These are phyloP conservation scores for Caerostris darwini DNA, from an alignment of 1,140 invertebrate species.

Conservation along the genomic window DNA sequence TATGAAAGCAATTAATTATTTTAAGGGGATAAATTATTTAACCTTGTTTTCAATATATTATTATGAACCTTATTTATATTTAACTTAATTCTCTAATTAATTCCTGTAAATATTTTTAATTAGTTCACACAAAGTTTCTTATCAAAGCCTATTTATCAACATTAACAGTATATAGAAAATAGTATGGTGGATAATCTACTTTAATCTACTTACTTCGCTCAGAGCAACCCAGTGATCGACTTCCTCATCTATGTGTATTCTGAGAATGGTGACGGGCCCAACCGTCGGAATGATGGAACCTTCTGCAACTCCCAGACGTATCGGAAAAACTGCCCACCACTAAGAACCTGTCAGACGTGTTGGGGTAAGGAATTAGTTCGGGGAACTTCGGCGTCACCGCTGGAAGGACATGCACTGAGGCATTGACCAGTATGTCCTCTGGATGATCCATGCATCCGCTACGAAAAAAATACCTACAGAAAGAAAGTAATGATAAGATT, in stretches of 20 bases:
- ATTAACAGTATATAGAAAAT: no score
- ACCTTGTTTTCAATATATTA: no score
- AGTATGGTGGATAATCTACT: slow-evolving; percentile 73
- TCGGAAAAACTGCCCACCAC: slow-evolving; percentile 71
- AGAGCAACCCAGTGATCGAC: slow-evolving; percentile 94
- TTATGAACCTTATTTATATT: no score
- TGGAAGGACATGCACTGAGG: slow-evolving; percentile 72
- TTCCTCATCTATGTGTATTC: slow-evolving; percentile 89
- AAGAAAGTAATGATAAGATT: background rate
- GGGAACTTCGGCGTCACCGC: slow-evolving; percentile 80
- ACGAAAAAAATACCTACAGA: slow-evolving; percentile 89
- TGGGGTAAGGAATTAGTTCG: slow-evolving; percentile 76
- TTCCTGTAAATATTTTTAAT: no score
- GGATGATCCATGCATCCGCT: slow-evolving; percentile 96
- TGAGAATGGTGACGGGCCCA: slow-evolving; percentile 87
- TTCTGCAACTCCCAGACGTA: slow-evolving; percentile 88
- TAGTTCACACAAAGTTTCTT: no score
- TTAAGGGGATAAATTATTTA: no score
- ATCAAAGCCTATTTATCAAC: no score
- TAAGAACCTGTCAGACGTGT: slow-evolving; percentile 67
- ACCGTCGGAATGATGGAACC: slow-evolving; percentile 86
- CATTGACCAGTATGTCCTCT: slow-evolving; percentile 91
- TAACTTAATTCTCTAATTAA: no score
- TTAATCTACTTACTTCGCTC: slow-evolving; percentile 88
- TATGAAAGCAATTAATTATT: no score